Evolutionary conservation across 2,113 vertebrate genomes (phyloP).

Genomic region (Rhabdomys dilectus): DNA sequence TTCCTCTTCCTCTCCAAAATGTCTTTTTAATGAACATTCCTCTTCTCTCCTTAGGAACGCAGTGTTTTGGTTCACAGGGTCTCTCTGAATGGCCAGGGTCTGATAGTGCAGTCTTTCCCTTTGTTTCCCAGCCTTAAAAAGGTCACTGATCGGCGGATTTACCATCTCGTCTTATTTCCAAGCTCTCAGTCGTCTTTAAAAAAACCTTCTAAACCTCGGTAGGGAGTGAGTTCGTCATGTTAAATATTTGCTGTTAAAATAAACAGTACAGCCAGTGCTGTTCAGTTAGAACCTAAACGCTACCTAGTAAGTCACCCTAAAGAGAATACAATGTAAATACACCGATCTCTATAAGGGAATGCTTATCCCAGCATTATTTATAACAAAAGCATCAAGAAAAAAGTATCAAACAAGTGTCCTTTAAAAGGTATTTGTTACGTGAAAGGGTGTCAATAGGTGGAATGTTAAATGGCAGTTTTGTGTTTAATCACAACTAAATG

Average conservation of each 20-base stretch:
- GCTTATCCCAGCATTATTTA: neutral
- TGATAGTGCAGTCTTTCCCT: neutral
- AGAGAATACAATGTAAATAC: neutral
- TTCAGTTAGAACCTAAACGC: neutral
- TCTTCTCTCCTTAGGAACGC: slow-evolving; percentile 54
- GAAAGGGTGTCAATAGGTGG: neutral
- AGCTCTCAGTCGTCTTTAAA: neutral
- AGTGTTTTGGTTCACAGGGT: slow-evolving; percentile 23
- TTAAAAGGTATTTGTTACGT: slow-evolving; percentile 9
- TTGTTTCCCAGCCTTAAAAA: neutral
- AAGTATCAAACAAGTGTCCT: neutral
- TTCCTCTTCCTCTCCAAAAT: slow-evolving; percentile 77
- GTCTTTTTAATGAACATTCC: slow-evolving; percentile 75
- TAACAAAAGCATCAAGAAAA: neutral
- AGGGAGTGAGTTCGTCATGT: neutral
- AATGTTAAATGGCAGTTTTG: neutral
- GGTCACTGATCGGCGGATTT: neutral
- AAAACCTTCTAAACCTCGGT: neutral
- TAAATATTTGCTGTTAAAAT: slow-evolving; percentile 51
- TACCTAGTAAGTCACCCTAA: neutral
- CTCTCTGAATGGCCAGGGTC: neutral
- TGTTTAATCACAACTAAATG: slow-evolving; percentile 36
- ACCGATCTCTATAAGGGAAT: slow-evolving; percentile 15
- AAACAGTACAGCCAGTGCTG: slow-evolving; percentile 2
- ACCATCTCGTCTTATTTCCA: neutral